Evolutionary conservation across 2,888 invertebrate species (phyloP).

Genomic region (Tetranychus truncatus): DNA sequence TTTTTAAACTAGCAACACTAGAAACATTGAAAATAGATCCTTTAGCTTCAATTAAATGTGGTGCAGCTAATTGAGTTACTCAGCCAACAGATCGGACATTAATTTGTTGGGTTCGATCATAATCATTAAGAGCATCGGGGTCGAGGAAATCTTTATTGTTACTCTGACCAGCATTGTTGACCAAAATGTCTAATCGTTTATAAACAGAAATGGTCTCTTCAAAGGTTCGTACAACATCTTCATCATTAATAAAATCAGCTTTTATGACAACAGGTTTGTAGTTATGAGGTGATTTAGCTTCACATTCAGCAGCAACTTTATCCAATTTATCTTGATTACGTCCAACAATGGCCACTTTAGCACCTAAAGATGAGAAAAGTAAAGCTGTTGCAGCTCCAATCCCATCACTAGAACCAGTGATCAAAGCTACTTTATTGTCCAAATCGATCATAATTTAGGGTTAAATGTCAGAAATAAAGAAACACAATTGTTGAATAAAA

Average conservation of each 20-base stretch:
- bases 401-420: background rate
- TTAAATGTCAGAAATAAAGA: background rate
- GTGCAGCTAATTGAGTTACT: slow-evolving; percentile 8
- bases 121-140: slow-evolving; percentile 4
- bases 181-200: slow-evolving; percentile 14
- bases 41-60: slow-evolving; percentile 8
- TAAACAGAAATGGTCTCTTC: slow-evolving; percentile 10
- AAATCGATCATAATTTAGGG: background rate
- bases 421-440: background rate
- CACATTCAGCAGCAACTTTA: background rate
- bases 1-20: background rate
- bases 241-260: background rate
- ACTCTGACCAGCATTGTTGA: slow-evolving; percentile 13
- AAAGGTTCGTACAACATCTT: background rate
- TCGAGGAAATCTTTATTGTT: background rate
- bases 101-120: slow-evolving; percentile 9
- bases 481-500: background rate
- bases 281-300: background rate
- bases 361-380: background rate
- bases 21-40: slow-evolving; percentile 14
- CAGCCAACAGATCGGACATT: slow-evolving; percentile 14
- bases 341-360: slow-evolving; percentile 3
- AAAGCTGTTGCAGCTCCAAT: background rate
- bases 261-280: background rate
- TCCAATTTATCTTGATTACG: background rate